A percentile compares a stretch with the other conserved stretches of the same genome.
These are phyloP conservation scores for Archips xylosteana DNA, from an alignment of 2,888 invertebrate genomes.

Conservation along the genomic window DNA sequence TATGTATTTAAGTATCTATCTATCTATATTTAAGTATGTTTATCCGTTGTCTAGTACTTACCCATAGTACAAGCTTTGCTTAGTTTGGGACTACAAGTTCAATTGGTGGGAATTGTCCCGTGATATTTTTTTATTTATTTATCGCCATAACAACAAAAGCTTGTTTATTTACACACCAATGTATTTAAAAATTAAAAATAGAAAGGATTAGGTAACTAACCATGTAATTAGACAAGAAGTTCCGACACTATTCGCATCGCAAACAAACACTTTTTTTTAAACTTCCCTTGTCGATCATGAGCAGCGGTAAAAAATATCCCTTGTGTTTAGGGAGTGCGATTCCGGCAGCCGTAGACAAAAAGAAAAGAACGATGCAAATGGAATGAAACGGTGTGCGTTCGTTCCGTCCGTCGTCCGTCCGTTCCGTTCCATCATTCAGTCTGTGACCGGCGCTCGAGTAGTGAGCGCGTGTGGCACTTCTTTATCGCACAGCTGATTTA, in stretches of 20 bases:
- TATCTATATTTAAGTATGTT: no score
- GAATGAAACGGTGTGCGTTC: slow-evolving; percentile 40
- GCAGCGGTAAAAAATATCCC: slow-evolving; percentile 46
- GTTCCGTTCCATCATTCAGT: slow-evolving; percentile 59
- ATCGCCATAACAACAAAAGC: neutral
- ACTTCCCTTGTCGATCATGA: slow-evolving; percentile 49
- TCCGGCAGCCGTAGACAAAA: slow-evolving; percentile 52
- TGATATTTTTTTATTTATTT: no score
- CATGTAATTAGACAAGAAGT: slow-evolving; percentile 21
- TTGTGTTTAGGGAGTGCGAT: slow-evolving; percentile 39
- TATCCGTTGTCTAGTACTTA: no score
- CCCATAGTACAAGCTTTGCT: no score
- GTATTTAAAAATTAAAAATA: neutral
- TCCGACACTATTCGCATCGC: slow-evolving; percentile 26
- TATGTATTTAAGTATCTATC: no score
- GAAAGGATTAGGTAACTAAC: slow-evolving; percentile 9
- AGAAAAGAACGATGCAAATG: slow-evolving; percentile 48
- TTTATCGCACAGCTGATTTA: slow-evolving; percentile 63
- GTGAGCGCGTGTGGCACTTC: slow-evolving; percentile 56
- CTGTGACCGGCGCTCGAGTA: slow-evolving; percentile 63
- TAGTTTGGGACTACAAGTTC: no score
- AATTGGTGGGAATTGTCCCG: no score
- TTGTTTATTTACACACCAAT: neutral
- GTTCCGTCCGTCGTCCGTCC: slow-evolving; percentile 17
- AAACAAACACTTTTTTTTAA: slow-evolving; percentile 33